Evolutionary conservation across 2,113 vertebrate species (phyloP).

Genomic region (Chelonoidis abingdonii): DNA sequence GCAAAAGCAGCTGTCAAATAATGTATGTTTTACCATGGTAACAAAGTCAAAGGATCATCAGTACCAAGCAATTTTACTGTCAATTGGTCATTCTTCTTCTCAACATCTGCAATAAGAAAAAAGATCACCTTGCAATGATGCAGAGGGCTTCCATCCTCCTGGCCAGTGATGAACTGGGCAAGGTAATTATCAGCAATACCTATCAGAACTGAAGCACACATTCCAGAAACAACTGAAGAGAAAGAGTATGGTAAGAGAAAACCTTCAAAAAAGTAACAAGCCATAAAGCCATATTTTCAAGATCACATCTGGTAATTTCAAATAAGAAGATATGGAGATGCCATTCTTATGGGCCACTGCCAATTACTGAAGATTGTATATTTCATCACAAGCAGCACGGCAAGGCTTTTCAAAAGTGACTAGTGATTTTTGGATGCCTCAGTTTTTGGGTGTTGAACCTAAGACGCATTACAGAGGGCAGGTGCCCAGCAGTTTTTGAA

Average conservation of each 20-base stretch:
- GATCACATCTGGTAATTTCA: background rate
- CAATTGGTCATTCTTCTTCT: slow-evolving; percentile 63
- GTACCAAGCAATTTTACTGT: slow-evolving; percentile 53
- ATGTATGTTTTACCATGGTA: slow-evolving; percentile 57
- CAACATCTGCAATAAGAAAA: slow-evolving; percentile 37
- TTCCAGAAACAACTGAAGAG: background rate
- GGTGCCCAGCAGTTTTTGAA: background rate
- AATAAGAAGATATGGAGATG: background rate
- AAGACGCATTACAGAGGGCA: background rate
- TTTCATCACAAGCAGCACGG: background rate
- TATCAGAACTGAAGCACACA: background rate
- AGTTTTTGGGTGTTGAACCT: background rate
- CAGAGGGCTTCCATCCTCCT: background rate
- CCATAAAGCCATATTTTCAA: background rate
- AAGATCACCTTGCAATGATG: slow-evolving; percentile 48
- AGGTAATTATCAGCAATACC: background rate
- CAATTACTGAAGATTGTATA: background rate
- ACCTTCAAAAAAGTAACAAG: rapidly evolving
- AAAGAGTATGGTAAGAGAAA: background rate
- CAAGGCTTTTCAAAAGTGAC: background rate
- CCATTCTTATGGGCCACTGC: background rate
- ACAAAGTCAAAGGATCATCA: slow-evolving; percentile 67
- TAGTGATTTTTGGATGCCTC: background rate
- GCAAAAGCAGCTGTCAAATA: slow-evolving; percentile 64
- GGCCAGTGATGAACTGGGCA: background rate